Evolutionary conservation across 2,113 vertebrate genomes (phyloP).

Genomic region (Rattus rattus): DNA sequence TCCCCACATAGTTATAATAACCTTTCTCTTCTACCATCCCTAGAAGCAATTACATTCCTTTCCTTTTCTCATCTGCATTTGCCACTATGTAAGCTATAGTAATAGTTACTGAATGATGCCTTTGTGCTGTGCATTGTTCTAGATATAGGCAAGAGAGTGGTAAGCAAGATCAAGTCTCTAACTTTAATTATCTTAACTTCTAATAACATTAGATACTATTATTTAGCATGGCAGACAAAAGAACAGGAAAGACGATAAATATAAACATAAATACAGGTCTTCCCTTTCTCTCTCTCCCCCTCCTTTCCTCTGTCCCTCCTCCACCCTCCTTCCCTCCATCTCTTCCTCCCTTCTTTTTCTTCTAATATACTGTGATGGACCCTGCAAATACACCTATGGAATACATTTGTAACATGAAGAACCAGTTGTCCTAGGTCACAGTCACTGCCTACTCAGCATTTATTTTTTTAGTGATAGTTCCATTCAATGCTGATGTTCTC

Average conservation of each 20-base stretch:
- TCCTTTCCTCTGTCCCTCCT: neutral
- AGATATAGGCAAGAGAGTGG: neutral
- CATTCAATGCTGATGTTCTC: neutral
- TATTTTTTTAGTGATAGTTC: neutral
- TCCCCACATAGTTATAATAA: neutral
- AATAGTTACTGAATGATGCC: neutral
- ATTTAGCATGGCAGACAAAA: neutral
- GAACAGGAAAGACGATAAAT: neutral
- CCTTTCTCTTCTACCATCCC: neutral
- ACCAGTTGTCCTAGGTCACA: neutral
- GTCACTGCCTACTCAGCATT: neutral
- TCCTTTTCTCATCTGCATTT: neutral
- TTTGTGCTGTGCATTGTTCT: neutral
- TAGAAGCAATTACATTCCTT: neutral
- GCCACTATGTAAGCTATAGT: neutral
- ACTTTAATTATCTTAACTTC: neutral
- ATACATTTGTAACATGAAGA: neutral
- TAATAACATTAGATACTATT: neutral
- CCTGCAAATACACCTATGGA: neutral
- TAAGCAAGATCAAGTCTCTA: neutral
- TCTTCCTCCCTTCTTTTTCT: neutral
- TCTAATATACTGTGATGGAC: too few species aligned
- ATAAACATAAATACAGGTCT: neutral
- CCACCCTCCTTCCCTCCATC: too few species aligned
- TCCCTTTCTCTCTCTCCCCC: neutral